phyloP scores from a whole-genome alignment of 2,888 invertebrate species.

The Leptopterna dolabrata region DNA sequence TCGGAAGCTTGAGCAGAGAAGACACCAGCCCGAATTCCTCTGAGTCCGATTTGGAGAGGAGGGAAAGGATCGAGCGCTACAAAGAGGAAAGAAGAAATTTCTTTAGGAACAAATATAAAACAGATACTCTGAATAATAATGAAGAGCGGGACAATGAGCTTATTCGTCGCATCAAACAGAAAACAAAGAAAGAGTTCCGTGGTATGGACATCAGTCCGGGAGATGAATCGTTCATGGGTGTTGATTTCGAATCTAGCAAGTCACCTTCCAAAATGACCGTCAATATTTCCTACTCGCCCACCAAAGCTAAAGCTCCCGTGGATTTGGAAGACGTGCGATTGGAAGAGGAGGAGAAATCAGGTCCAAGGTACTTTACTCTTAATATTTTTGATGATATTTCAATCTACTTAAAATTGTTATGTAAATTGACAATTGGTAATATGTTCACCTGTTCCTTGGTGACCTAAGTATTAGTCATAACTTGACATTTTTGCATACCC shows the following conservation, averaged over 20 bases:
- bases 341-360: neutral
- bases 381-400: neutral
- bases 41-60: constrained; percentile 61
- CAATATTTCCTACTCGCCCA: constrained; percentile 63
- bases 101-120: constrained; percentile 85
- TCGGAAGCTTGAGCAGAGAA: neutral
- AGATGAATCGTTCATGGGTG: constrained; percentile 52
- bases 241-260: constrained; percentile 44
- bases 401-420: neutral
- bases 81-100: constrained; percentile 90
- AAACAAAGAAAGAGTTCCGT: constrained; percentile 61
- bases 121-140: constrained; percentile 68
- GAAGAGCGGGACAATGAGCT: constrained; percentile 71
- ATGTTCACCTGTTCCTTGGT: neutral
- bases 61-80: constrained; percentile 69
- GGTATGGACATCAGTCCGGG: constrained; percentile 32
- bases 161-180: constrained; percentile 72
- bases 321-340: constrained; percentile 20
- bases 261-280: constrained; percentile 62
- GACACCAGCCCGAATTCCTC: neutral
- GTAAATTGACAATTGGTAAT: neutral
- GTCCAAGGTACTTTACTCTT: neutral
- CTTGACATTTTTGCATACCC: no score
- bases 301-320: constrained; percentile 57
- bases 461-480: no score